Evolutionary conservation across 2,888 invertebrate genomes (phyloP).

Genomic region (Neoitamus cyanurus): DNA sequence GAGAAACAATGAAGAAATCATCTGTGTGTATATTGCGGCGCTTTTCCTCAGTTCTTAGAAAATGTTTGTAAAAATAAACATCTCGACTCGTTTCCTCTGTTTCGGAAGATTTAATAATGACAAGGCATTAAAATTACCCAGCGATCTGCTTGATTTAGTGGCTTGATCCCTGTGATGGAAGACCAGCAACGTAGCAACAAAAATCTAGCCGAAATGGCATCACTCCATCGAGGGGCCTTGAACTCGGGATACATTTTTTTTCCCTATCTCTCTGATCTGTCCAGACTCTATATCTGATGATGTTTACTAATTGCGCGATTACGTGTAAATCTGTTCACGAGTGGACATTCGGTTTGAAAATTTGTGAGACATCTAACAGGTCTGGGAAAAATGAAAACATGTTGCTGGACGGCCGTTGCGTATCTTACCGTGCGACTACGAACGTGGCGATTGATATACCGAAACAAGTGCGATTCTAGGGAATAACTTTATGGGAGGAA

Average conservation of each 20-base stretch:
- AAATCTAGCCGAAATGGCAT: neutral
- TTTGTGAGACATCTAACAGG: slow-evolving; percentile 11
- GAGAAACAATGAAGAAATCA: neutral
- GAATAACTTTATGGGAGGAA: neutral
- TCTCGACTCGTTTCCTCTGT: neutral
- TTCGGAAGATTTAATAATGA: neutral
- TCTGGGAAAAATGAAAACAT: neutral
- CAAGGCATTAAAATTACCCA: neutral
- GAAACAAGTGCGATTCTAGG: neutral
- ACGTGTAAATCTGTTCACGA: slow-evolving; percentile 10
- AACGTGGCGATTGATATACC: neutral
- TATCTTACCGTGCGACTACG: neutral
- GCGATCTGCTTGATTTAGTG: neutral
- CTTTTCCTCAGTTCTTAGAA: neutral
- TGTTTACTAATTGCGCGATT: neutral
- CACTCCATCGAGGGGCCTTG: slow-evolving; percentile 8
- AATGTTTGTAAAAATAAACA: neutral
- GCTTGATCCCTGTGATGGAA: neutral
- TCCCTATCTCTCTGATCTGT: neutral
- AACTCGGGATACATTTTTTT: neutral
- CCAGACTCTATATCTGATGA: neutral
- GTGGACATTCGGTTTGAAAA: neutral
- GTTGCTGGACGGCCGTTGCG: neutral
- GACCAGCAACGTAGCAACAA: neutral
- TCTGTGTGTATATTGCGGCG: neutral